These are phyloP conservation scores for Antedon mediterranea DNA, from an alignment of 53 echinoderm and acorn worm species.

Conservation along the genomic window DNA sequence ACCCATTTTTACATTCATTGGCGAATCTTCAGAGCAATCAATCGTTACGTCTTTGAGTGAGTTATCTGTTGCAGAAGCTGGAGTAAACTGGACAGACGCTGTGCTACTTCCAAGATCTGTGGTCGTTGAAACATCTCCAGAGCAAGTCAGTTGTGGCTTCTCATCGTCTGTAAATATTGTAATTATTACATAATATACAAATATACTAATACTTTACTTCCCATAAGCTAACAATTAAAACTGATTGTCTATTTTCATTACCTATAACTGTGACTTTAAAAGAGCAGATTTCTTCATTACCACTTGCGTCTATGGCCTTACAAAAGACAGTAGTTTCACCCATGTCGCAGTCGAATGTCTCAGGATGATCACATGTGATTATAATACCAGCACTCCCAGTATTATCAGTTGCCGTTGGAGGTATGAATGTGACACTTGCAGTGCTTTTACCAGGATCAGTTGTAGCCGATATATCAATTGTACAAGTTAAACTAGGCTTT, in stretches of 20 bases:
- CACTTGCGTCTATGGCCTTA: not conserved
- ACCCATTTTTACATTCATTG: not conserved
- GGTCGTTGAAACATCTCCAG: too few species aligned
- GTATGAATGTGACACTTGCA: not conserved
- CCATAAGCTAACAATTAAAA: too few species aligned
- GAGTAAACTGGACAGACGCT: too few species aligned
- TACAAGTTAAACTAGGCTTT: not conserved
- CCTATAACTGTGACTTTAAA: not conserved
- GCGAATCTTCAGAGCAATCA: not conserved
- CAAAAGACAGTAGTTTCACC: not conserved
- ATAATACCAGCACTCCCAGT: not conserved
- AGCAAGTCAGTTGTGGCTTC: not conserved
- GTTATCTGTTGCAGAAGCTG: not conserved
- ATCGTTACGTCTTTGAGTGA: not conserved
- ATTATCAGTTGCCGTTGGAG: slow-evolving; percentile 1
- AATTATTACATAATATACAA: too few species aligned
- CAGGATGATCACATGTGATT: too few species aligned
- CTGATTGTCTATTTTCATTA: too few species aligned
- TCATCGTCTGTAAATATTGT: slow-evolving; percentile 13
- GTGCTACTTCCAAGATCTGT: too few species aligned
- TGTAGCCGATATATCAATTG: not conserved
- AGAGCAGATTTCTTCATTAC: slow-evolving; percentile 1
- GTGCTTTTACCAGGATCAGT: slow-evolving; percentile 6
- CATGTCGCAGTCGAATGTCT: too few species aligned
- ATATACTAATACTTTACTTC: too few species aligned